A percentile compares a stretch with the other conserved stretches of the same genome.
Evolutionary conservation across 2,113 vertebrate species (phyloP).

Genomic region (Oncorhynchus nerka): DNA sequence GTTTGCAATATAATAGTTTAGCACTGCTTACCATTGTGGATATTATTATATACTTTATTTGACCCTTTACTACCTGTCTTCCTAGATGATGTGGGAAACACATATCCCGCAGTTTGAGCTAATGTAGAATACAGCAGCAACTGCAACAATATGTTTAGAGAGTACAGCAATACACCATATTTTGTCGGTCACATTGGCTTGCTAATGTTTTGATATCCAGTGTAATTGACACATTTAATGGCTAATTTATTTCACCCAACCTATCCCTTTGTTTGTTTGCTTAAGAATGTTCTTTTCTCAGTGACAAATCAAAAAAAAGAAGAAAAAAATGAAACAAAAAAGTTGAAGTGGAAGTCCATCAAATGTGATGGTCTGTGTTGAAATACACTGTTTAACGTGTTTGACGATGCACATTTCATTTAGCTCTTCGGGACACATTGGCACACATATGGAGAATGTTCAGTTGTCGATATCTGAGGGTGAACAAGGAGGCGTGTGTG

Average conservation of each 20-base stretch:
- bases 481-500: conserved; percentile 62
- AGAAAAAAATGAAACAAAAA: conserved; percentile 43
- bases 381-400: conserved; percentile 68
- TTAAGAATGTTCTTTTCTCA: conserved; percentile 57
- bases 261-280: conserved; percentile 60
- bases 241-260: conserved; percentile 56
- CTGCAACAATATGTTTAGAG: conserved; percentile 68
- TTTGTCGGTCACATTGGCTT: conserved; percentile 73
- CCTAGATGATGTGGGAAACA: conserved; percentile 71
- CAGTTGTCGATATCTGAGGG: conserved; percentile 64
- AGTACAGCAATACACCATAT: conserved; percentile 77
- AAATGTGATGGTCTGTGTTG: conserved; percentile 55
- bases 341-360: conserved; percentile 44
- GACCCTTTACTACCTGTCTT: conserved; percentile 77
- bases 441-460: conserved; percentile 65
- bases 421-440: conserved; percentile 60
- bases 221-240: conserved; percentile 62
- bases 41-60: conserved; percentile 70
- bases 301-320: neutral
- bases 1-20: conserved; percentile 71
- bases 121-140: conserved; percentile 10
- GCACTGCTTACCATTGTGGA: conserved; percentile 72
- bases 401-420: conserved; percentile 60
- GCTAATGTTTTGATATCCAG: conserved; percentile 67
- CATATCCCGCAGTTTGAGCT: conserved; percentile 69